Conservation (phyloP, 2,888 invertebrate species). For the Girardia tigrina region DNA sequence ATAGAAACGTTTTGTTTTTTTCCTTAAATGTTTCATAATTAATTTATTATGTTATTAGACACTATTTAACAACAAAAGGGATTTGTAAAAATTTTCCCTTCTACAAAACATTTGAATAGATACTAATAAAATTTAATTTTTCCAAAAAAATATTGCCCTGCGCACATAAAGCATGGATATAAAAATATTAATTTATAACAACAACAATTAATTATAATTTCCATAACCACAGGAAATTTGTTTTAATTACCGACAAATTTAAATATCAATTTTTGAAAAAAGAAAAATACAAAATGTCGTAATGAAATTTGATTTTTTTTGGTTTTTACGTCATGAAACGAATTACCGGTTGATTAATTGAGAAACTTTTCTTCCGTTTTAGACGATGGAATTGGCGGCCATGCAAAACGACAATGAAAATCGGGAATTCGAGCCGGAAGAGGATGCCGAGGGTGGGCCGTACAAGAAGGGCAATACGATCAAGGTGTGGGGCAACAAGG, state of each 20-base stretch:
- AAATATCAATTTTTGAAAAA: not conserved
- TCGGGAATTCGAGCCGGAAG: conserved; percentile 25
- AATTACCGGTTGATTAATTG: not conserved
- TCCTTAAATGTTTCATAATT: no score
- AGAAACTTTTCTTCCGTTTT: not conserved
- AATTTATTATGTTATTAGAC: no score
- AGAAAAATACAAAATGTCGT: conserved; percentile 12
- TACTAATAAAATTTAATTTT: no score
- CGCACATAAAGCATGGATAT: no score
- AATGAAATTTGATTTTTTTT: not conserved
- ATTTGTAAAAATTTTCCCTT: no score
- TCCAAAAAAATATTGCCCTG: no score
- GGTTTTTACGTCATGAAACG: not conserved
- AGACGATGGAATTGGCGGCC: conserved; percentile 16
- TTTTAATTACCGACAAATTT: not conserved
- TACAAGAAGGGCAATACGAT: conserved; percentile 42
- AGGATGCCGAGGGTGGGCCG: conserved; percentile 31
- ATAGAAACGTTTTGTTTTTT: no score
- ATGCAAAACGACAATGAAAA: not conserved
- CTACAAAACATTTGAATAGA: no score
- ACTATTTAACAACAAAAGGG: no score
- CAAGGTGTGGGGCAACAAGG: conserved; percentile 76
- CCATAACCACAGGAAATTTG: no score
- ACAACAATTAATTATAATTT: no score
- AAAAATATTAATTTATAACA: no score